Conservation (phyloP, 2,888 invertebrate species). For the Acronicta psi region DNA sequence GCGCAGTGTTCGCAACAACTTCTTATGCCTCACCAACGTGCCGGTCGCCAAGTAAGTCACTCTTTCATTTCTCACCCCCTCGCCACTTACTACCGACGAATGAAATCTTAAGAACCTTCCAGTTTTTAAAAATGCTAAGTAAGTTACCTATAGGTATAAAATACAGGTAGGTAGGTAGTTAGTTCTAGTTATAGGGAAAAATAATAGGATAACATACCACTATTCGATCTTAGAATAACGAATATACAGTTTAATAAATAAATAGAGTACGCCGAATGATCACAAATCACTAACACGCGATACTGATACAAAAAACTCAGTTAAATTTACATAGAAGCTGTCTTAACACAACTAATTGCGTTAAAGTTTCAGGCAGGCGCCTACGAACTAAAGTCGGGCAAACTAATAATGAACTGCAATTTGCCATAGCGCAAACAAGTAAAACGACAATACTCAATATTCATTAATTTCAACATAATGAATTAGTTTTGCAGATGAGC, state of each 20-base stretch:
- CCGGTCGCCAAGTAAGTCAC: slow-evolving; percentile 95
- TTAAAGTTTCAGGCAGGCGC: slow-evolving; percentile 33
- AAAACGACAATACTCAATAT: slow-evolving; percentile 23
- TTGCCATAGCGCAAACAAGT: slow-evolving; percentile 25
- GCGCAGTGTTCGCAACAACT: slow-evolving; percentile 99
- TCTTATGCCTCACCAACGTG: slow-evolving; percentile 98
- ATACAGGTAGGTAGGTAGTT: too few relatives aligned
- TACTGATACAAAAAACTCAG: too few relatives aligned
- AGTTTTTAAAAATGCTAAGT: not conserved
- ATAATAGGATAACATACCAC: too few relatives aligned
- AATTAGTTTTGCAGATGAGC: slow-evolving; percentile 27
- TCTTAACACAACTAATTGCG: slow-evolving; percentile 36
- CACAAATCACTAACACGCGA: too few relatives aligned
- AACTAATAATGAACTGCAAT: slow-evolving; percentile 20
- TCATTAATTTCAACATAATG: slow-evolving; percentile 28
- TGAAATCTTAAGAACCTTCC: slow-evolving; percentile 11
- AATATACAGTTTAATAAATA: too few relatives aligned
- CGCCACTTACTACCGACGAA: slow-evolving; percentile 31
- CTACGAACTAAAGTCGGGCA: slow-evolving; percentile 8
- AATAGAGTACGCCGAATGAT: too few relatives aligned
- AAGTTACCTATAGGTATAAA: too few relatives aligned
- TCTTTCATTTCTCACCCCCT: slow-evolving; percentile 27
- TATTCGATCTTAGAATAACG: too few relatives aligned
- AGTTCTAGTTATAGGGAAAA: too few relatives aligned
- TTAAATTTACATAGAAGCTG: slow-evolving; percentile 18